phyloP scores from a whole-genome alignment of 2,797 vertebrate genomes.

The Lophius americanus region DNA sequence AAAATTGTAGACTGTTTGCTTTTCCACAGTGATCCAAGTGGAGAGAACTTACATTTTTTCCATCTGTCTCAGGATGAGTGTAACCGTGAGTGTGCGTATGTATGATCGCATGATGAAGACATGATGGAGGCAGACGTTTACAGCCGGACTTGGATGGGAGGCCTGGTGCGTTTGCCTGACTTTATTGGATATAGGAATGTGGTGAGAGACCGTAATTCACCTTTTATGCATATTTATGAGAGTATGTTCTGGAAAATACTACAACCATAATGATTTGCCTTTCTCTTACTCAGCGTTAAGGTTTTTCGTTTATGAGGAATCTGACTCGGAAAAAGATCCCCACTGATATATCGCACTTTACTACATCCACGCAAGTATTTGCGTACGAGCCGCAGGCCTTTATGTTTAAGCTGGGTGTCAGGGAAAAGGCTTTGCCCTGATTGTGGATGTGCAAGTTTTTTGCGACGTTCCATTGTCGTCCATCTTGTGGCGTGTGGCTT shows the following conservation, averaged over 20 bases:
- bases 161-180: slow-evolving; percentile 33
- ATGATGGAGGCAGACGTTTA: slow-evolving; percentile 64
- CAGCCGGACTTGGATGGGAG: slow-evolving; percentile 52
- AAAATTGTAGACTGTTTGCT: slow-evolving; percentile 76
- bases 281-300: slow-evolving; percentile 18
- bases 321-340: slow-evolving; percentile 10
- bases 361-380: slow-evolving; percentile 32
- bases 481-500: slow-evolving; percentile 81
- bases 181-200: slow-evolving; percentile 50
- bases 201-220: slow-evolving; percentile 32
- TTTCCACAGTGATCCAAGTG: slow-evolving; percentile 74
- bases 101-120: slow-evolving; percentile 67
- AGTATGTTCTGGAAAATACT: slow-evolving; percentile 30
- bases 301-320: slow-evolving; percentile 16
- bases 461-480: slow-evolving; percentile 68
- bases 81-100: slow-evolving; percentile 69
- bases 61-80: slow-evolving; percentile 71
- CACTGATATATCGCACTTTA: slow-evolving; percentile 36
- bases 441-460: slow-evolving; percentile 70
- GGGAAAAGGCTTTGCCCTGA: slow-evolving; percentile 60
- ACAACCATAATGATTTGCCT: slow-evolving; percentile 18
- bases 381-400: slow-evolving; percentile 41
- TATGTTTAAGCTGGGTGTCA: slow-evolving; percentile 60
- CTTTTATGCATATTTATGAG: slow-evolving; percentile 23
- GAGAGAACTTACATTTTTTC: slow-evolving; percentile 67